A percentile compares a stretch with the other conserved stretches of the same genome.
Conservation (phyloP, 2,113 vertebrate species). For the human region GRCh38 chr21:13303501-13304000, state of each 20-base stretch:
- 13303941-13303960: neutral
- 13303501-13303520: neutral
- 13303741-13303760: constrained; percentile 18
- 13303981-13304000: neutral
- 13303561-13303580: neutral
- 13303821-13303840: constrained; percentile 48
- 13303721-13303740: neutral
- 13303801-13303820: constrained; percentile 24
- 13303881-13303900: constrained; percentile 36
- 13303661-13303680: neutral
- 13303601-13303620: neutral
- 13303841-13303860: constrained; percentile 59
- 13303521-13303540: neutral
- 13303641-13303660: neutral
- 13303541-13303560: neutral
- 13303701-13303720: neutral
- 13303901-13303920: neutral
- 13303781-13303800: constrained; percentile 19
- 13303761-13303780: constrained; percentile 46
- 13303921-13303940: neutral
- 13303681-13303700: neutral
- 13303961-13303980: neutral
- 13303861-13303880: constrained; percentile 41
- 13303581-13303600: neutral
- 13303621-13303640: neutral